These are phyloP conservation scores for Bradypodion ventrale DNA, from an alignment of 2,797 vertebrate species.

Conservation along the genomic window DNA sequence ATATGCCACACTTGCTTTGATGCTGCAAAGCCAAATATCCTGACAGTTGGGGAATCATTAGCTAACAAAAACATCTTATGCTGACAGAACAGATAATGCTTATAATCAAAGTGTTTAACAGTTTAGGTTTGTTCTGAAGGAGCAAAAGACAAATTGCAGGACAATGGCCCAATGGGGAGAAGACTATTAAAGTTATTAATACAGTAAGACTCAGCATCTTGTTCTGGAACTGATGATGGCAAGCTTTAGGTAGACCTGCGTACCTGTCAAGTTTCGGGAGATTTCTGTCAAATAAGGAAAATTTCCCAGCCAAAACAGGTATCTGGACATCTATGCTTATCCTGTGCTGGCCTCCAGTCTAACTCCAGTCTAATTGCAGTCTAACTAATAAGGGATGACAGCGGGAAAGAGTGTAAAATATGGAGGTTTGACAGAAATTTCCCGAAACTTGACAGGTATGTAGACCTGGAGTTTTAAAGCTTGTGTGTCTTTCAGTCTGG, in stretches of 20 bases:
- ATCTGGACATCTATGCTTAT: too few species aligned
- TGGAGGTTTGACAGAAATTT: too few species aligned
- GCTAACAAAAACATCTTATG: slow-evolving; percentile 6
- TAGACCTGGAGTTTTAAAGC: not conserved
- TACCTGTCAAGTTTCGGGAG: too few species aligned
- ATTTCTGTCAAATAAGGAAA: too few species aligned
- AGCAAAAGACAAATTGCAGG: not conserved
- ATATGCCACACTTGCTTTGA: not conserved
- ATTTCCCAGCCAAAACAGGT: too few species aligned
- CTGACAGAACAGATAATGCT: slow-evolving; percentile 18
- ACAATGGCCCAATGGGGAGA: not conserved
- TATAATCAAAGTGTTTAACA: slow-evolving; percentile 17
- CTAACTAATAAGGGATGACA: too few species aligned
- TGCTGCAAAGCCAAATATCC: not conserved
- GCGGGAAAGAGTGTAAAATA: too few species aligned
- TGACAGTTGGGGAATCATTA: slow-evolving; percentile 21
- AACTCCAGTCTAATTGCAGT: too few species aligned
- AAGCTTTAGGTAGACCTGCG: not conserved
- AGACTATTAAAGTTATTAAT: not conserved
- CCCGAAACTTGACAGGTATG: too few species aligned
- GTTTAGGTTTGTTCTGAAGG: not conserved
- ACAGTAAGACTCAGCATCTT: not conserved
- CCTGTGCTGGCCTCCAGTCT: too few species aligned
- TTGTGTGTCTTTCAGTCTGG: not conserved
- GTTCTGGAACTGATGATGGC: not conserved